Evolutionary conservation across 30 jellyfish, hydroid and myxozoan genomes (phyloP), one percentile per base, ranked within the genome.

Genomic region (Turritopsis dohrnii): DNA sequence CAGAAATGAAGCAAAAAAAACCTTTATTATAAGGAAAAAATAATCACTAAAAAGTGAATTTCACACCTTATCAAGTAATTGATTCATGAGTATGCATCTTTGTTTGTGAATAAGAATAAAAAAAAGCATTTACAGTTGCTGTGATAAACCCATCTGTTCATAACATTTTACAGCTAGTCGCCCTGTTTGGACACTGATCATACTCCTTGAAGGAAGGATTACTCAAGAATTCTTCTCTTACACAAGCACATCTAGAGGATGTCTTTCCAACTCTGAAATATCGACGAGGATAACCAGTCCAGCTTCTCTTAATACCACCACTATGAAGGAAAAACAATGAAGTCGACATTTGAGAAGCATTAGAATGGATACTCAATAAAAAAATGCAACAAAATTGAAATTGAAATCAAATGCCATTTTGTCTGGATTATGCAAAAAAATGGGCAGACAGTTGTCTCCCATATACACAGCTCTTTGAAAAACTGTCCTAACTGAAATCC

Each of bases 211-310:
- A 81, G 52, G 96, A 79, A 18, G 93, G 71, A 79, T 91, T 96
- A 1, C 84, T 21, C 66, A 87, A 75, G 30, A 52, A 74, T 65
- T 87, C 88, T 72, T 87, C 89, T 28, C 75, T 71, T 29, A 91
- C 96, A 71, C 97, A 91, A 30, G 97, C 97, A 54, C 97, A 91
- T 30, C 97, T 72, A 75, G 79, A 81, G 27, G 79, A 85, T 28
- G 87, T 83, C 65, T 87, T 94, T 1, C 97, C 97, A 13, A 96
- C 95, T 82, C 79, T 86, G 89, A 77, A 91, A 60, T 82, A 91
- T 90, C 53, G 77, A 54, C 97, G 91, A 29, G 97, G 97, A 23
- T 77, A 79, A 1, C 97, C 97, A 60, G 65, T 71, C 97, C 97
- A 91, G 53, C 87, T 91, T 23, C 97, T 84, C 60, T 82, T 74